Percentiles rank a stretch among this genome's conserved stretches.
Evolutionary conservation across 2,113 vertebrate species (phyloP).

Genomic region (Fregetta grallaria): DNA sequence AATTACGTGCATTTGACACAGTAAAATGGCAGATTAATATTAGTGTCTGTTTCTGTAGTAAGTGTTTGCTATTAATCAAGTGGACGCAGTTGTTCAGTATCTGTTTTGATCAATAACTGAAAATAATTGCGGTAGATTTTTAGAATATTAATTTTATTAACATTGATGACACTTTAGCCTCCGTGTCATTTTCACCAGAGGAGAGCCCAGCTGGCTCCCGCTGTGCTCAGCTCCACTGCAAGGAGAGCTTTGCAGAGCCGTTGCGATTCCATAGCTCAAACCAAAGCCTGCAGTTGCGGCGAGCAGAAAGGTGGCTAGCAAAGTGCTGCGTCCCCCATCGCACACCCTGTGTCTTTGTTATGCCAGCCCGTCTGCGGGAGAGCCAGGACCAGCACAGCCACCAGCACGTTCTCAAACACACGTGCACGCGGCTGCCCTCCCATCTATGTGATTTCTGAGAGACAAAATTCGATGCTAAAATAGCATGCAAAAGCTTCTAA

Average conservation of each 20-base stretch:
- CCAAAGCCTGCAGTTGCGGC: neutral
- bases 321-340: accelerated
- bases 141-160: neutral
- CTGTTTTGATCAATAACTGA: neutral
- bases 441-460: neutral
- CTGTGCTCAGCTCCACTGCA: accelerated
- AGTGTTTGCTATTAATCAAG: neutral
- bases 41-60: neutral
- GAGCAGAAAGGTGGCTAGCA: accelerated
- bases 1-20: constrained; percentile 9
- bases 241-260: neutral
- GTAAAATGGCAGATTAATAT: constrained; percentile 14
- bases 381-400: neutral
- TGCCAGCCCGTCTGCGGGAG: neutral
- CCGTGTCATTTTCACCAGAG: neutral
- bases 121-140: neutral
- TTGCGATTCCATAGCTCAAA: accelerated
- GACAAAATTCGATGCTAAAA: neutral
- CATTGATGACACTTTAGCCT: neutral
- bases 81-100: neutral
- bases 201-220: neutral
- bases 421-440: neutral
- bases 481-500: neutral
- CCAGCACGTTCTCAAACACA: neutral
- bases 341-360: accelerated